Conservation (phyloP, 2,113 vertebrate species). For the Forbesichthys agassizii region DNA sequence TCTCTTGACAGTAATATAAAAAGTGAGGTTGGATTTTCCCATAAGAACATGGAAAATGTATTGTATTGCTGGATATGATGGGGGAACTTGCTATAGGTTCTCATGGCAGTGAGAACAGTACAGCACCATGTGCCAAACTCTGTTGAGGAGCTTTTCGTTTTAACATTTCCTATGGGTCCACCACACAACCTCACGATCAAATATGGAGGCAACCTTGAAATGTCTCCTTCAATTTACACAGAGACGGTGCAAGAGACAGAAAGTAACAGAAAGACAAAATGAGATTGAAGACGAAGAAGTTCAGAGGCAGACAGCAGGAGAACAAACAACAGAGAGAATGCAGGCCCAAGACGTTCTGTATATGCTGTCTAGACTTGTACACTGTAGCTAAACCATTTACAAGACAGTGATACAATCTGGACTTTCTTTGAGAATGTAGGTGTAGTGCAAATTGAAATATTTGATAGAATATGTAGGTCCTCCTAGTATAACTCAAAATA, state of each 20-base stretch:
- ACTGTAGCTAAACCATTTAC: too few species aligned
- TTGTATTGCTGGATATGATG: conserved; percentile 25
- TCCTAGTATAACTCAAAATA: too few species aligned
- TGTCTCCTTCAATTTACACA: conserved; percentile 50
- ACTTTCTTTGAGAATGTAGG: too few species aligned
- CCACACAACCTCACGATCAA: conserved; percentile 44
- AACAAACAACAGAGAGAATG: conserved; percentile 11
- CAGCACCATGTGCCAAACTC: conserved; percentile 16
- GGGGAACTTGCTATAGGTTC: conserved; percentile 36
- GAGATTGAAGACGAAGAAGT: conserved; percentile 4
- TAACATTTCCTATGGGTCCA: conserved; percentile 60
- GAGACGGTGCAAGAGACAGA: conserved; percentile 27
- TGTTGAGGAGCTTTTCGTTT: conserved; percentile 31
- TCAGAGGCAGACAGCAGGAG: conserved; percentile 17
- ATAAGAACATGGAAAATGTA: conserved; percentile 4
- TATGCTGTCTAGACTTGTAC: not conserved
- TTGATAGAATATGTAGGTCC: too few species aligned
- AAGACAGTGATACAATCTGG: too few species aligned
- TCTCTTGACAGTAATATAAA: conserved; percentile 43
- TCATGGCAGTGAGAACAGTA: conserved; percentile 11
- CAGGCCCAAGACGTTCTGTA: not conserved
- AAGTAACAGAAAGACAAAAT: conserved; percentile 22
- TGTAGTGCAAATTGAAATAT: too few species aligned
- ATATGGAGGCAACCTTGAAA: conserved; percentile 66
- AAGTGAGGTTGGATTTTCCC: conserved; percentile 10